Conservation (phyloP, 2,113 vertebrate species). For the Eclectus roratus region DNA sequence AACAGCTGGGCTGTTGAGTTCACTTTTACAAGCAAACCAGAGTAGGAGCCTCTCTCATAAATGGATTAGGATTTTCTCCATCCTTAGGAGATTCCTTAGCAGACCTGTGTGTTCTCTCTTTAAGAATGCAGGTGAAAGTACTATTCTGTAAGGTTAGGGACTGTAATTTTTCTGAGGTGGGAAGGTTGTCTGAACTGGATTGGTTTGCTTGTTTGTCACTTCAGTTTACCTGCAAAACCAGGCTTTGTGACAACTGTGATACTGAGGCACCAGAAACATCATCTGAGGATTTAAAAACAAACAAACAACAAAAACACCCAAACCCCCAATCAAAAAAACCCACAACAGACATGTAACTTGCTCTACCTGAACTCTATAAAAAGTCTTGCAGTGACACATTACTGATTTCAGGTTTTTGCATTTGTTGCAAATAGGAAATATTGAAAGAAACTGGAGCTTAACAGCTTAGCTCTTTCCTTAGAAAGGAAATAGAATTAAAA, state of each 20-base stretch:
- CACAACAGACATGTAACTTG: not conserved
- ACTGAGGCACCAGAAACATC: not conserved
- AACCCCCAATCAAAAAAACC: not conserved
- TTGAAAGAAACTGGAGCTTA: conserved; percentile 49
- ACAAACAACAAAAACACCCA: not conserved
- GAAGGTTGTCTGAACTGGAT: not conserved
- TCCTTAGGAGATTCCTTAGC: not conserved
- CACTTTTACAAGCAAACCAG: not conserved
- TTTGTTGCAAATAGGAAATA: not conserved
- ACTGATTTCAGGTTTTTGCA: not conserved
- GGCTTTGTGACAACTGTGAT: not conserved
- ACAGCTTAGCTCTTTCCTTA: conserved; percentile 54
- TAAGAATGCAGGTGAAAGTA: not conserved
- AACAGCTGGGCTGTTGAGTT: not conserved
- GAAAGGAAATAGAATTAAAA: conserved; percentile 57
- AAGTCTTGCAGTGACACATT: not conserved
- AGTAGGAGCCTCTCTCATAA: not conserved
- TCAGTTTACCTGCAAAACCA: not conserved
- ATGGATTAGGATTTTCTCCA: not conserved
- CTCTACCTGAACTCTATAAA: not conserved
- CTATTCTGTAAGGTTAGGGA: not conserved
- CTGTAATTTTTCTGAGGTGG: not conserved
- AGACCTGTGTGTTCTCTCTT: not conserved
- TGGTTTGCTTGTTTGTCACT: not conserved
- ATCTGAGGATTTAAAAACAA: not conserved